Evolutionary conservation across 2,888 invertebrate genomes (phyloP), one percentile per base, ranked within the genome.

Genomic region (Drosophila anomalata): DNA sequence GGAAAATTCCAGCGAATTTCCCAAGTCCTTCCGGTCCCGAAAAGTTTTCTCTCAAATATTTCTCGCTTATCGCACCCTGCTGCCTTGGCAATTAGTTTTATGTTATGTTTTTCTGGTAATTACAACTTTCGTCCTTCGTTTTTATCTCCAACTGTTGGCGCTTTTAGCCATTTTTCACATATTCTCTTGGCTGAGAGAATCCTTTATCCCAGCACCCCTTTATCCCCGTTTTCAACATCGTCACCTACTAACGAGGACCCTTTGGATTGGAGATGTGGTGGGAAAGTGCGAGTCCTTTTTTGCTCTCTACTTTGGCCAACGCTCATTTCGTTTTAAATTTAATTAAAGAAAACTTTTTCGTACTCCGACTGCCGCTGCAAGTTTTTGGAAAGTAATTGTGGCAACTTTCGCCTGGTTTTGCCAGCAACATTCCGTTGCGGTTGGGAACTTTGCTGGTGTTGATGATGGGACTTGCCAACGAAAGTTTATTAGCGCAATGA

Each of bases 381-480:
- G 69, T 85, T 83, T 85, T 83, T 48, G 69, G 71, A 88, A 65
- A 86, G 87, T 86, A 85, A 85, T 86, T 85, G 88, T 80, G 86
- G 73, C 65, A 87, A 84, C 78, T 87, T 85, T 87, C 73, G 63
- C 60, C 69, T 33, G 80, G 70, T 61, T 71, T 66, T 56, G 57
- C 72, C 76, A 69, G 73, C 59, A 73, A 66, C 73, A 85, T 73
- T 68, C 62, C 58, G 75, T 73, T 67, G 50, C 55, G 62, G 70
- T 65, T 62, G 53, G 22, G 48, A 56, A 51, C 56, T 57, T 53
- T 53, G 33, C 31, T 22, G 55, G 42, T 55, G 48, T 58, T 58
- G 52, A 52, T 36, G 57, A 50, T 60, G 58, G 51, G 54, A 47
- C 56, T 57, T 42, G 44, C 48, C 55, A 60, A 22, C 17, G 44